phyloP scores from a whole-genome alignment of 2,113 vertebrate genomes.

The Heterochromis multidens region DNA sequence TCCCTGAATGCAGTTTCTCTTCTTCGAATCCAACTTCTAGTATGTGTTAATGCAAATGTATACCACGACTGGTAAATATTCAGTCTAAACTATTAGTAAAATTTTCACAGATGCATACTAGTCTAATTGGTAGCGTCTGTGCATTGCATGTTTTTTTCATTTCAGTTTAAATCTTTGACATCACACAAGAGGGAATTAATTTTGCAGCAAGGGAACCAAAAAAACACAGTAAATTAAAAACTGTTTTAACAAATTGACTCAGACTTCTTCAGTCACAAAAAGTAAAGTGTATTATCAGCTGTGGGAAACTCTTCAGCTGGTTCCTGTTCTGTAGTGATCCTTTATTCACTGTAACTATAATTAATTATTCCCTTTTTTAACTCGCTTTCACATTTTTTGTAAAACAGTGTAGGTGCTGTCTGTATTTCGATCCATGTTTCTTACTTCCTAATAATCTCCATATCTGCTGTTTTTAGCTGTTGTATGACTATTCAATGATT shows the following conservation, averaged over 20 bases:
- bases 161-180: neutral
- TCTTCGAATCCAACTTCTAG: neutral
- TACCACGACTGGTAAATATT: neutral
- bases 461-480: constrained; percentile 29
- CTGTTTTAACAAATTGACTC: neutral
- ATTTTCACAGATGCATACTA: neutral
- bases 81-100: neutral
- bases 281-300: neutral
- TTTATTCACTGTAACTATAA: neutral
- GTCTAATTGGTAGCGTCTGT: neutral
- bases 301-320: neutral
- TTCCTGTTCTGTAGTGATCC: neutral
- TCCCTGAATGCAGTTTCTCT: neutral
- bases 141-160: neutral
- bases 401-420: neutral
- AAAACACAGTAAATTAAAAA: neutral
- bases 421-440: neutral
- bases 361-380: neutral
- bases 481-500: constrained; percentile 23
- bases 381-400: neutral
- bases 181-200: neutral
- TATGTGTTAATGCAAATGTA: neutral
- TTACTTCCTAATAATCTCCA: constrained; percentile 1
- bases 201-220: neutral
- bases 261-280: neutral